A percentile compares a stretch with the other conserved stretches of the same genome.
Evolutionary conservation across 2,888 invertebrate genomes (phyloP).

Genomic region (Hartigia nigra): DNA sequence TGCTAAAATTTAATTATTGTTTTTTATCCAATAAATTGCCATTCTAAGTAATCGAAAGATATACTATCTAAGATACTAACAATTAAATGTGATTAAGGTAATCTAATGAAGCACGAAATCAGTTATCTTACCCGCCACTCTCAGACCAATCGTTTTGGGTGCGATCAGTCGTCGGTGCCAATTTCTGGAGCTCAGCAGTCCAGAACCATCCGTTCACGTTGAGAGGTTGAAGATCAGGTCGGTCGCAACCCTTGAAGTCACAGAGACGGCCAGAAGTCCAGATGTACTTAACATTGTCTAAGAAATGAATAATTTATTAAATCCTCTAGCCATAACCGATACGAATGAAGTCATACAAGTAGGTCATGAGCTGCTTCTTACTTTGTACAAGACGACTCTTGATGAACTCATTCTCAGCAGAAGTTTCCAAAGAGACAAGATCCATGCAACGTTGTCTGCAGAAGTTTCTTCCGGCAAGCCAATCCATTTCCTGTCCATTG

Average conservation of each 20-base stretch:
- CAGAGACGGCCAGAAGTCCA: slow-evolving; percentile 92
- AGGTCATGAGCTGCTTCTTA: slow-evolving; percentile 60
- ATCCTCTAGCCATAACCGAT: neutral
- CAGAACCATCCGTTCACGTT: slow-evolving; percentile 92
- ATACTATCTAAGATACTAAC: neutral
- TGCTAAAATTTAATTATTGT: neutral
- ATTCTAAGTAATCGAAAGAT: neutral
- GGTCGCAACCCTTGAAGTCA: slow-evolving; percentile 90
- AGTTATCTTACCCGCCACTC: slow-evolving; percentile 74
- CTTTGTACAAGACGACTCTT: slow-evolving; percentile 83
- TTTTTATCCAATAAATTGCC: neutral
- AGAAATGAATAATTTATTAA: slow-evolving; percentile 20
- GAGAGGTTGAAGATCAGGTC: slow-evolving; percentile 84
- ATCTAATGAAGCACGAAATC: slow-evolving; percentile 6
- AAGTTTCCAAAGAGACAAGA: slow-evolving; percentile 85
- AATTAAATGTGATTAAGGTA: neutral
- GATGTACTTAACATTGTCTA: slow-evolving; percentile 83
- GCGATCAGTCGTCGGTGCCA: slow-evolving; percentile 85
- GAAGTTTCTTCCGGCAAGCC: slow-evolving; percentile 86
- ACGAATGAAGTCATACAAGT: neutral
- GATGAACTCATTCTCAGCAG: slow-evolving; percentile 88
- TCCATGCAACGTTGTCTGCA: slow-evolving; percentile 93
- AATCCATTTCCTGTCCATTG: slow-evolving; percentile 82
- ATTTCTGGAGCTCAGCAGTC: slow-evolving; percentile 87
- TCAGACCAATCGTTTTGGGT: slow-evolving; percentile 90